These are phyloP conservation scores for Siniperca chuatsi DNA, from an alignment of 2,113 vertebrate genomes.

Conservation along the genomic window DNA sequence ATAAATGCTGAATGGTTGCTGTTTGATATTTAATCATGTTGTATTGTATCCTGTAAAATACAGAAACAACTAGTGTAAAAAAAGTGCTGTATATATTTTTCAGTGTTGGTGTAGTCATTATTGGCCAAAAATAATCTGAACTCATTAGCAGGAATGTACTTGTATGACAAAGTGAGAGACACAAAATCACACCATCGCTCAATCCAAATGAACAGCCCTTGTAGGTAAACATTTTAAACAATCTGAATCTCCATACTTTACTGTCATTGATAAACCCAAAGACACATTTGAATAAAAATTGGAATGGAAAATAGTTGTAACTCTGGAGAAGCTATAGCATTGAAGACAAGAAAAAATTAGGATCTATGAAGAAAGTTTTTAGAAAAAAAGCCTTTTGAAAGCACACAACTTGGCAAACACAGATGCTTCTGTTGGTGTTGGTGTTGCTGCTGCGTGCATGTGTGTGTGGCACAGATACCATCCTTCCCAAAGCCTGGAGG, in stretches of 20 bases:
- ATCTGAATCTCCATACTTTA: background rate
- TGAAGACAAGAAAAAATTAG: background rate
- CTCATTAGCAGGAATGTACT: background rate
- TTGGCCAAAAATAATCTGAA: conserved; percentile 23
- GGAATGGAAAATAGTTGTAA: background rate
- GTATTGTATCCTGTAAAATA: conserved; percentile 6
- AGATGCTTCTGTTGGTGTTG: conserved; percentile 9
- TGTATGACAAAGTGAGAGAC: background rate
- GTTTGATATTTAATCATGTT: background rate
- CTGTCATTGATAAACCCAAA: conserved; percentile 2
- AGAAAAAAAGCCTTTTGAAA: background rate
- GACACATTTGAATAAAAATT: conserved; percentile 16
- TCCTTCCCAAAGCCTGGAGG: conserved; percentile 31
- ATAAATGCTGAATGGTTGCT: background rate
- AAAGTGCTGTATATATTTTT: conserved; percentile 13
- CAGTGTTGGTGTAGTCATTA: background rate
- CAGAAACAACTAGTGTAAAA: conserved; percentile 12
- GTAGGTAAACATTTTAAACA: conserved; percentile 43
- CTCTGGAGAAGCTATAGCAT: background rate
- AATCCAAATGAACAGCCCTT: conserved; percentile 47
- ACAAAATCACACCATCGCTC: background rate
- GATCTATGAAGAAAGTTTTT: background rate
- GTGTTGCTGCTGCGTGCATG: background rate
- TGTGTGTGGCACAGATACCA: conserved; percentile 20
- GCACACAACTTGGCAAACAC: conserved; percentile 3